Base-by-base conservation (phyloP, 2,888 invertebrate species). In the Campoletis raptor region DNA sequence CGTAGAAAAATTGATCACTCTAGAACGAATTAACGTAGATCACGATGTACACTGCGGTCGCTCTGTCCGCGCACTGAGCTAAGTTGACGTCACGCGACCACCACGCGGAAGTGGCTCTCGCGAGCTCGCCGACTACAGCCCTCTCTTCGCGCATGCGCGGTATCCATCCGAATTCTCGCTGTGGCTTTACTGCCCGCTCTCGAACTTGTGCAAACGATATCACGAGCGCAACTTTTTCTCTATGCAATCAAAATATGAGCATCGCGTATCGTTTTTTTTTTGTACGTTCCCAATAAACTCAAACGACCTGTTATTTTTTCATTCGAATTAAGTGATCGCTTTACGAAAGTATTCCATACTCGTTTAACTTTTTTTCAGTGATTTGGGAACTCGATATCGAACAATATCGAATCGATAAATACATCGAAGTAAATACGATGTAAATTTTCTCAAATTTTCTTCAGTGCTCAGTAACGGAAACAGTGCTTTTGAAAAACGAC, bases 61-160 rank as follows among this genome's bases (percentile, higher is more conserved):
- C 93, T 93, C 93, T 94, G 93, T 94, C 94, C 93, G 94, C 93
- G 91, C 94, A 94, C 94, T 94, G 94, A 93, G 92, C 57, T 18
- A 15, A 91, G 90, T 92, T 94, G 93, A 94, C 93, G 93, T 93
- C 94, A 93, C 91, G 92, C 93, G 91, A 91, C 92, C 92, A 93
- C 93, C 94, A 93, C 94, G 93, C 93, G 93, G 94, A 92, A 92
- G 92, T 91, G 92, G 92, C 91, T 85, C 90, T 93, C 92, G 91
- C 93, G 90, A 92, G 77, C 83, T 90, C 90, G 89, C 90, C 86
- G 57, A 42, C 67, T 48, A 48, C 40, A 37, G 89, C 91, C 89
- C 89, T 90, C 74, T 15, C 57, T 69, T 79, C 91, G 93, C 94
- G 93, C 93, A 92, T 91, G 92, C 93, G 93, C 93, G 69, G 15